Evolutionary conservation across 2,797 vertebrate genomes (phyloP), one percentile per base, ranked within the genome.

Genomic region (Enteromius radiatus): DNA sequence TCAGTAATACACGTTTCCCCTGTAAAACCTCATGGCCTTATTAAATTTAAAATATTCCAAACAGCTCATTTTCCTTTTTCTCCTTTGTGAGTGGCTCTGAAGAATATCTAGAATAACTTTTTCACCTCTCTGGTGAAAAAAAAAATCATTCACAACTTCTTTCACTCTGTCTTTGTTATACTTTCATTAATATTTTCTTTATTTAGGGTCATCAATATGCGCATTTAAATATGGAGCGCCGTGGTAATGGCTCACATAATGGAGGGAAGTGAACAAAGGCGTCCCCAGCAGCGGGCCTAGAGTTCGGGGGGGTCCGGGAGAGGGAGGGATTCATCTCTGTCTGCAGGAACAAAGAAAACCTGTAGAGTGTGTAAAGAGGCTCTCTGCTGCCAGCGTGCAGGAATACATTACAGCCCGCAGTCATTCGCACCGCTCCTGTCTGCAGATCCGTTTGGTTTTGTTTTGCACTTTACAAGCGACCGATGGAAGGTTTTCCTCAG

Each of bases 281-380:
- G 78, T 59, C 75, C 85, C 75, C 38, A 41, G 61, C 78, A 80
- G 23, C 21, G 68, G 82, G 73, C 84, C 70, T 68, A 26, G 84
- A 68, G 33, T 67, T 73, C 68, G 78, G 49, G 52, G 54, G 68
- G 47, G n/a, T 71, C 75, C 14, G 36, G 33, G 9, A 76, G 4
- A 61, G 49, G 56, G 78, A 85, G 85, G 83, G 74, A 76, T 86
- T 85, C 84, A 81, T 77, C 82, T 78, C 87, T 86, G 84, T 89
- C 88, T 86, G 78, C 33, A 69, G 83, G 85, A 89, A 89, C 88
- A 89, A 89, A 89, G 88, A 87, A 84, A 82, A 89, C 88, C 88
- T 89, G 88, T 89, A 84, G 88, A 84, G 84, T 69, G 64, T 52
- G 69, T 69, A 77, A 82, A 86, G 79, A 68, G 68, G 84, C 45